These are phyloP conservation scores for Andrena bucephala DNA, from an alignment of 2,888 invertebrate species.

Conservation along the genomic window DNA sequence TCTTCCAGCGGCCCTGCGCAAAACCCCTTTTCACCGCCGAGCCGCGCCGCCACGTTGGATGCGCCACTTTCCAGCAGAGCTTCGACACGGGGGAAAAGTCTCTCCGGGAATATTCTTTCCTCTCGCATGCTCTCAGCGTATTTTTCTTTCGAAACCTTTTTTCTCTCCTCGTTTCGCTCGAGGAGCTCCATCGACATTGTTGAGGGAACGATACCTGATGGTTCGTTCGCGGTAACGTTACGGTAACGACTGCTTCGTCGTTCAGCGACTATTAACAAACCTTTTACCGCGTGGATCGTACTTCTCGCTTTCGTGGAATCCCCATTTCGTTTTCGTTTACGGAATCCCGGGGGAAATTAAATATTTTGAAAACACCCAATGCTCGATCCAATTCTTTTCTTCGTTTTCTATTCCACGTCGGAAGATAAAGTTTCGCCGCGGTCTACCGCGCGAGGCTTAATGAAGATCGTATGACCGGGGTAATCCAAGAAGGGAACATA, in stretches of 20 bases:
- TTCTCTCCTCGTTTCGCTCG: slow-evolving; percentile 2
- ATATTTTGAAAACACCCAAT: not conserved
- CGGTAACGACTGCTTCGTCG: slow-evolving; percentile 28
- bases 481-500: slow-evolving; percentile 34
- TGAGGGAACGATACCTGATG: slow-evolving; percentile 36
- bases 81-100: slow-evolving; percentile 67
- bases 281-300: slow-evolving; percentile 19
- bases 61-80: slow-evolving; percentile 73
- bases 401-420: not conserved
- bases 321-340: not conserved
- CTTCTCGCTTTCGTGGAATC: not conserved
- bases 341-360: no score
- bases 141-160: slow-evolving; percentile 47
- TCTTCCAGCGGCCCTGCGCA: slow-evolving; percentile 25
- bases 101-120: slow-evolving; percentile 41
- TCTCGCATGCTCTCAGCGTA: slow-evolving; percentile 54
- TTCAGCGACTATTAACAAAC: slow-evolving; percentile 23
- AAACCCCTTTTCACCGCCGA: slow-evolving; percentile 15
- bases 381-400: not conserved
- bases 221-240: slow-evolving; percentile 22
- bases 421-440: not conserved
- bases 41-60: slow-evolving; percentile 57
- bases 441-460: slow-evolving; percentile 29
- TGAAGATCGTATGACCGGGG: slow-evolving; percentile 51
- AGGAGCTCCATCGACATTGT: slow-evolving; percentile 15